Base-by-base conservation (phyloP, 2,113 vertebrate genomes). In the Notarius lentiginosus region DNA sequence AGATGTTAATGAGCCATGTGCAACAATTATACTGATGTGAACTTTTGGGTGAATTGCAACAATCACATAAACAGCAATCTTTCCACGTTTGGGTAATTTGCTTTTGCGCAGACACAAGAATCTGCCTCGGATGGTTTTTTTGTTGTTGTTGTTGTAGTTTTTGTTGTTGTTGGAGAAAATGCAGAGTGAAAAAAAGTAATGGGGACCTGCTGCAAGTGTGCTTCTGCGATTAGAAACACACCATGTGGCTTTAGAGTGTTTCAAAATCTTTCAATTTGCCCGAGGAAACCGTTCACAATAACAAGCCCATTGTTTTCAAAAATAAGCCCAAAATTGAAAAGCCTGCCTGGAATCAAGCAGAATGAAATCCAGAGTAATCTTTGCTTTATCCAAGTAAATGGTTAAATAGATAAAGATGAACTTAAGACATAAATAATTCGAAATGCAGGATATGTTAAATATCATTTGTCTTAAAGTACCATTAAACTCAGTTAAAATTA, bases 291-390 rank as follows among this genome's bases (percentile, higher is more conserved):
- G 81, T 76, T 85, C 86, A 58, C 49, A 89, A 91, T 91, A 92
- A 93, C 91, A 90, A 92, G 80, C 83, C 92, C 92, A 91, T 93
- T 93, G 94, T 94, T 92, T 90, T 81, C 53, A 80, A 85, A 66
- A 82, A 60, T 84, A 89, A 82, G 68, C 83, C 87, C 84, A 61
- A 88, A 73, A 89, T 61, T 34, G 22, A 83, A 89, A 88, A 86
- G 65, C 65, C 88, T 83, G 84, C 51, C 79, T 88, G 76, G 80
- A 89, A 88, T 87, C 61, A 88, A 87, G 77, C 58, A 61, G 84
- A 90, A 85, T 90, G 81, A 87, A 87, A 91, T 84, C 82, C 83
- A 87, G 86, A 60, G 20, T 65, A 84, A 79, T 11, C 77, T 75
- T 65, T 84, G 73, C 63, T 65, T 58, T 68, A 53, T 84, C 51